Base-by-base conservation (phyloP, 2,113 vertebrate genomes). In the Nothobranchius kuhntae region DNA sequence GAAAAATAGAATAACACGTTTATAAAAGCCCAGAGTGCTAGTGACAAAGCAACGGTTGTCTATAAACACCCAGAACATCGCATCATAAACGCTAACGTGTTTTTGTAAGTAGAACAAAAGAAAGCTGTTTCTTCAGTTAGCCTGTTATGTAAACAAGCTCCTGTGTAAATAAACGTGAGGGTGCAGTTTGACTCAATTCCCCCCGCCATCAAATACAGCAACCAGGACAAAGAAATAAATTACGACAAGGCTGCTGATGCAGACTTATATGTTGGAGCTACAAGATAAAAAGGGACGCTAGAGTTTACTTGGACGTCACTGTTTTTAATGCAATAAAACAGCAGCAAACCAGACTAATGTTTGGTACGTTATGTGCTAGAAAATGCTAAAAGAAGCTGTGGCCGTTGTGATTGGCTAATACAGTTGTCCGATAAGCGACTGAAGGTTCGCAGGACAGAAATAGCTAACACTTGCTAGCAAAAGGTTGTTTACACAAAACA, bases 401-500 rank as follows among this genome's bases (percentile, higher is more conserved):
- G 47, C 13, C 59, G 62, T 62, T 73, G 1, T 74, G 73, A 71
- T 78, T 54, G 61, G 65, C 61, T 68, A 51, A 65, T 58, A 73
- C 68, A 84, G 75, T 65, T 83, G 81, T 73, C 80, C 67, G 71
- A 84, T 73, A 55, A 45, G 65, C 78, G 55, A 82, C 63, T 57
- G 55, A 11, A 57, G 73, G 52, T 66, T 77, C 75, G 63, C 68
- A 73, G 76, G 72, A 81, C 77, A 85, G 73, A 85, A 83, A 86
- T 83, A 88, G 80, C 84, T 80, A 80, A 81, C 86, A 80, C 75
- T 87, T 87, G 86, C 87, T 88, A 88, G 82, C 85, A 77, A 85
- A 88, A 88, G 73, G 77, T 89, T 91, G 88, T 91, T 89, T 87
- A 89, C 89, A 89, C 85, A 85, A 87, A 87, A 87, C 73, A 81